These are phyloP conservation scores for Diarsia mendica DNA, from an alignment of 2,888 invertebrate species.

Conservation along the genomic window DNA sequence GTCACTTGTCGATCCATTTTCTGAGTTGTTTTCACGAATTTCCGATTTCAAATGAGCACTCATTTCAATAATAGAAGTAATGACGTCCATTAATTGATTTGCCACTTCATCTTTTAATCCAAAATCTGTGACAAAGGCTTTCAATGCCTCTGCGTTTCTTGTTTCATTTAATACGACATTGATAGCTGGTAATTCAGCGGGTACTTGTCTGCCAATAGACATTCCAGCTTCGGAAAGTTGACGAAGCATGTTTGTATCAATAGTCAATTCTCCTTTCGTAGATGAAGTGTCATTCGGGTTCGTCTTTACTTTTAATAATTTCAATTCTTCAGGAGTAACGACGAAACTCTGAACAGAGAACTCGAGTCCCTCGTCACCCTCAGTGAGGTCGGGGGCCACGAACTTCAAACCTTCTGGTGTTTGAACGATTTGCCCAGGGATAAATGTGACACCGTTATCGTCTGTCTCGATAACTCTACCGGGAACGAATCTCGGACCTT, in stretches of 20 bases:
- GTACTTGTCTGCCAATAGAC: conserved; percentile 92
- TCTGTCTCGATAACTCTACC: conserved; percentile 94
- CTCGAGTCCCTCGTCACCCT: conserved; percentile 92
- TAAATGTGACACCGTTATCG: conserved; percentile 93
- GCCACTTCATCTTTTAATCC: conserved; percentile 89
- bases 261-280: conserved; percentile 91
- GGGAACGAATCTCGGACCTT: conserved; percentile 93
- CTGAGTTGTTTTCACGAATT: conserved; percentile 78
- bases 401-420: conserved; percentile 93
- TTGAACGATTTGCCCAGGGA: conserved; percentile 94
- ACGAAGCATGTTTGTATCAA: conserved; percentile 92
- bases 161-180: conserved; percentile 90
- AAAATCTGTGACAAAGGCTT: conserved; percentile 87
- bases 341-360: conserved; percentile 93
- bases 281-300: conserved; percentile 88
- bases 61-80: conserved; percentile 88
- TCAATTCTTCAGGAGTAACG: conserved; percentile 88
- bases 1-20: conserved; percentile 72
- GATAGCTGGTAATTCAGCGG: conserved; percentile 91
- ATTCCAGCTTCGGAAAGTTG: conserved; percentile 93
- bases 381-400: conserved; percentile 92
- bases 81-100: conserved; percentile 88
- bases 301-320: conserved; percentile 87
- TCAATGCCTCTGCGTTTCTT: conserved; percentile 86
- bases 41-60: conserved; percentile 86